These are phyloP conservation scores for Prochilodus magdalenae DNA, from an alignment of 2,113 vertebrate species.

Conservation along the genomic window DNA sequence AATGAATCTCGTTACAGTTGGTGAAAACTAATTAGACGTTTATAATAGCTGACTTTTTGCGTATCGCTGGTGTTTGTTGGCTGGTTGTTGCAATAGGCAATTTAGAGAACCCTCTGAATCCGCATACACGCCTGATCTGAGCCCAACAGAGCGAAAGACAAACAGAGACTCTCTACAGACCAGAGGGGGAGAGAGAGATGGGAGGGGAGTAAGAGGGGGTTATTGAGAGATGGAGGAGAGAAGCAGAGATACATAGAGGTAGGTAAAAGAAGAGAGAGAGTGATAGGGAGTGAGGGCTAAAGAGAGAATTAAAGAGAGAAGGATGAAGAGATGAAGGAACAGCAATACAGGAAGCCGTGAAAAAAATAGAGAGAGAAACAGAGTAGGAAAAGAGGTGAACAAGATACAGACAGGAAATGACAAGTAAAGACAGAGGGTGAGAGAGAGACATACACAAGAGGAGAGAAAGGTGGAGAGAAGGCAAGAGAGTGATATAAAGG, in stretches of 20 bases:
- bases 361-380: not conserved
- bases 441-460: too few relatives aligned
- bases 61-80: not conserved
- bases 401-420: too few relatives aligned
- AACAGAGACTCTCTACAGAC: too few relatives aligned
- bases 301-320: too few relatives aligned
- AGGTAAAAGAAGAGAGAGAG: constrained; percentile 8
- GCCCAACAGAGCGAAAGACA: constrained; percentile 60
- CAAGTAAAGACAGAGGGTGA: too few relatives aligned
- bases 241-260: constrained; percentile 8
- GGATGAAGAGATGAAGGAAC: too few relatives aligned
- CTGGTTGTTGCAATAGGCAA: not conserved
- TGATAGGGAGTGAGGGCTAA: not conserved
- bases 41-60: too few relatives aligned
- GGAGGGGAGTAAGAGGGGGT: not conserved
- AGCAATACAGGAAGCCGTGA: not conserved
- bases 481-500: too few relatives aligned
- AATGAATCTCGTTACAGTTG: too few relatives aligned
- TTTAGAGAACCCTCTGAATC: constrained; percentile 4
- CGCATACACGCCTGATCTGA: constrained; percentile 33
- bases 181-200: too few relatives aligned
- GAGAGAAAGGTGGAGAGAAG: too few relatives aligned
- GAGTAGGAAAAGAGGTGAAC: not conserved
- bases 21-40: too few relatives aligned
- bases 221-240: not conserved